Base-by-base conservation (phyloP, 92 coral and sea anemone species). In the Parazoanthus swiftii region DNA sequence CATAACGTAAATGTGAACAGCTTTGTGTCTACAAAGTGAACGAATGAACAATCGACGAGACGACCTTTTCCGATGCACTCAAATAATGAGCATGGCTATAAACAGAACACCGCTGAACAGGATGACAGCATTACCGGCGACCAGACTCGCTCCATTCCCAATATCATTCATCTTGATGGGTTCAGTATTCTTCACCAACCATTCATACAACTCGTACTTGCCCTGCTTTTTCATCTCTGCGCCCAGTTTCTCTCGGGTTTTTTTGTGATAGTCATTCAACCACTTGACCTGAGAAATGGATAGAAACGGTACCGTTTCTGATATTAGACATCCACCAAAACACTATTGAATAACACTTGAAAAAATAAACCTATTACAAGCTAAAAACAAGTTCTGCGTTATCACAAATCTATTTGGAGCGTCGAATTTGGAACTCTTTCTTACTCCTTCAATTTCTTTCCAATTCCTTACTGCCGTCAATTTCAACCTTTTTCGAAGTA, bases 231-330 rank as follows among this genome's bases (percentile, higher is more conserved):
- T 91, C 86, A 94, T 81, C 85, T 88, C 76, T 21, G 79, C 88
- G 51, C 98, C 98, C 38, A 94, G 86, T 77, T 90, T 90, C 65
- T 86, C 91, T 6, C 93, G 95, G 35, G 95, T 85, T 78, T 74
- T 74, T 44, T 54, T 84, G 85, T 94, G 95, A 80, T 89, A 90
- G n/a, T 86, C 82, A 80, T 94, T 90, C 81, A 93, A 37, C 92
- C 95, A 94, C 16, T 90, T 91, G 58, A 94, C 72, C 98, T 94
- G 88, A 14, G 48, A 76, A 9, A 54, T 14, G 33, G 44, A 39
- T 73, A 15, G 43, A 66, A 54, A 54, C 59, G 18, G 16, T 54
- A 11, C 59, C 18, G 59, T 54, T 18, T 1, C 59, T 54, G 2
- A 54, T 9, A 54, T 1, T 10, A 1, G 3, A 54, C 16, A 54